These are phyloP conservation scores for Tenthredo mesomela DNA, from an alignment of 2,888 invertebrate genomes.

Conservation along the genomic window DNA sequence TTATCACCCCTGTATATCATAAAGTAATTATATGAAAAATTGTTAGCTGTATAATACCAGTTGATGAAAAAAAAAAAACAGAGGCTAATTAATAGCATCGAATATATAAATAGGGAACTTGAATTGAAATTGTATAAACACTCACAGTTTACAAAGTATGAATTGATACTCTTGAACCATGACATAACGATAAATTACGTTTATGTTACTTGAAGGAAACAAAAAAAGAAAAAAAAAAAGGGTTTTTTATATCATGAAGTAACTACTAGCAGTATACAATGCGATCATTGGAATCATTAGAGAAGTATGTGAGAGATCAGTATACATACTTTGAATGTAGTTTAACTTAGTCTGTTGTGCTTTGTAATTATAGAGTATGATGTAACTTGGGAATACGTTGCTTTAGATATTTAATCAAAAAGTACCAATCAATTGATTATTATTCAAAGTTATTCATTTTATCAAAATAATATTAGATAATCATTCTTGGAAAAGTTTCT, in stretches of 20 bases:
- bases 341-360: background rate
- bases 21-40: background rate
- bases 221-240: background rate
- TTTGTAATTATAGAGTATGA: background rate
- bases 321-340: background rate
- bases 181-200: conserved; percentile 32
- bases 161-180: conserved; percentile 8
- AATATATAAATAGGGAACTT: background rate
- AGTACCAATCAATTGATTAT: background rate
- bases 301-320: background rate
- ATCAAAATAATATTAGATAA: background rate
- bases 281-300: background rate
- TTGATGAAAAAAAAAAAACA: background rate
- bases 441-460: background rate
- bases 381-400: background rate
- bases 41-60: background rate
- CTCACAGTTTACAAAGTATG: background rate
- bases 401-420: background rate
- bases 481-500: background rate
- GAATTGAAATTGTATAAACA: background rate
- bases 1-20: background rate
- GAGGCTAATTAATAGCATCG: background rate
- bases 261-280: background rate
- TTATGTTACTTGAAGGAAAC: background rate
- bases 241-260: background rate